Base-by-base conservation (phyloP, 2,113 vertebrate species). In the Erythrolamprus reginae region DNA sequence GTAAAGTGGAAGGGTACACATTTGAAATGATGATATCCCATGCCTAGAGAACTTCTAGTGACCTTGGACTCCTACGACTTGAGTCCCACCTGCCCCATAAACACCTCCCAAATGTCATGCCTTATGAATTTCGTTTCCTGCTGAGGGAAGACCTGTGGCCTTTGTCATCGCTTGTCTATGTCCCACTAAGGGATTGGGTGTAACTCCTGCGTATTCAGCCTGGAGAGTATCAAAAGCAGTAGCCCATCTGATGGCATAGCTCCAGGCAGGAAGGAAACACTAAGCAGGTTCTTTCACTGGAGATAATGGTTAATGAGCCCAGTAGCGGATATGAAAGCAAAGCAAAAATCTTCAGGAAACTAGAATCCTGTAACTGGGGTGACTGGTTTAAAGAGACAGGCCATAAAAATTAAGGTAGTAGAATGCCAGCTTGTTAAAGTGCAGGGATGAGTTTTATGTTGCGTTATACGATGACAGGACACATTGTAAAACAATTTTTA, bases 261-360 rank as follows among this genome's bases (percentile, higher is more conserved):
- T 58, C 21, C 53, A 58, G 23, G 53, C 8, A 91, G 90, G 90
- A 91, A 91, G 90, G 90, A 91, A 91, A 91, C 28, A 33, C 45
- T 51, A 91, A 82, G 70, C 86, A 91, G 90, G 90, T 84, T 88
- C 90, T 88, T 83, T 58, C 21, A 17, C n/a, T 91, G 23, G 70
- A 91, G 90, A 91, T 88, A 91, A 91, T 21, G 19, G 70, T 61
- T 88, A 88, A 96, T 94, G 93, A 95, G 70, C 55, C 70, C 28
- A 88, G 52, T 45, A 88, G n/a, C 45, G n/a, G 86, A 88, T 91
- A 86, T 91, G 45, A 50, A 82, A 83, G 86, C 50, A 50, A 61
- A 83, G 90, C 70, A 58, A 83, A 24, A 83, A 24, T 24, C 38
- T 84, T 87, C 90, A 58, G 90, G 77, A 91, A 91, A 91, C 21